These are phyloP conservation scores for Thymelicus acteon DNA, from an alignment of 2,888 invertebrate genomes.

Conservation along the genomic window DNA sequence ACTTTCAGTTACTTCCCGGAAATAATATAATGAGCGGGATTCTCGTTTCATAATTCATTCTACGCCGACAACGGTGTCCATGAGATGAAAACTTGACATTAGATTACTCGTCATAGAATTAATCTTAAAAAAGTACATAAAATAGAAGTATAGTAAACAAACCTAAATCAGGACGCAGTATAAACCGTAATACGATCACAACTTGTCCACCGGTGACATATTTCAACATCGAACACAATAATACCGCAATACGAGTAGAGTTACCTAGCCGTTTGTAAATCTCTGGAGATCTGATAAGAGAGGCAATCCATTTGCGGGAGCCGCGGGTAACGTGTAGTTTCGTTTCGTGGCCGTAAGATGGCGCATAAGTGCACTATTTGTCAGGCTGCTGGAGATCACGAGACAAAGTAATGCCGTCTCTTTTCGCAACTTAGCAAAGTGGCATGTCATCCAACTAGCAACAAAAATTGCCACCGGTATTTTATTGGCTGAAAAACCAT, in stretches of 20 bases:
- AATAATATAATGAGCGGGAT: too few species aligned
- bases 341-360: slow-evolving; percentile 13
- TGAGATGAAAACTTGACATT: too few species aligned
- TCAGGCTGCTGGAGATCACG: slow-evolving; percentile 20
- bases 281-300: slow-evolving; percentile 11
- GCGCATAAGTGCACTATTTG: slow-evolving; percentile 30
- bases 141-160: too few species aligned
- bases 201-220: slow-evolving; percentile 6
- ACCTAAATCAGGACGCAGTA: too few species aligned
- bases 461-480: not conserved
- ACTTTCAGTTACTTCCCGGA: too few species aligned
- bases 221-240: not conserved
- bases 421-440: not conserved
- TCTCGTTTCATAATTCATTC: too few species aligned
- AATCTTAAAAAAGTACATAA: too few species aligned
- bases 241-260: not conserved
- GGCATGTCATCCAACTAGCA: not conserved
- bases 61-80: too few species aligned
- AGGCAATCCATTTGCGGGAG: slow-evolving; percentile 8
- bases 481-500: too few species aligned
- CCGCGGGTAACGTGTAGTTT: slow-evolving; percentile 14
- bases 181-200: not conserved
- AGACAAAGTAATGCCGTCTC: slow-evolving; percentile 13
- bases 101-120: too few species aligned
- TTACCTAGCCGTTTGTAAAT: slow-evolving; percentile 14